phyloP scores from a whole-genome alignment of 2,797 vertebrate species.

The Protosalanx chinensis region DNA sequence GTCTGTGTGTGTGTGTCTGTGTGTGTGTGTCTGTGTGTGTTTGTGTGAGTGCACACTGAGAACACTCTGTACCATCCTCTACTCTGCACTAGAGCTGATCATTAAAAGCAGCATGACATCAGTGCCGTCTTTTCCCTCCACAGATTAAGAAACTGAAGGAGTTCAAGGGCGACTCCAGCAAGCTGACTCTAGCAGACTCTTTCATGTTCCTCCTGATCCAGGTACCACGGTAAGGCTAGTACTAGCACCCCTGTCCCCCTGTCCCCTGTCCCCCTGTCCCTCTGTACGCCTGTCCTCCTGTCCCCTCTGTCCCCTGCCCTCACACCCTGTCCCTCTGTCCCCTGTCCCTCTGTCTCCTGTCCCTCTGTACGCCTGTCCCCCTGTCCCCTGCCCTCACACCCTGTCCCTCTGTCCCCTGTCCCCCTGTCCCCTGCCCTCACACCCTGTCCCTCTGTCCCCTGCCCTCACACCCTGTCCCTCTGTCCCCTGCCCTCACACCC shows the following conservation, averaged over 20 bases:
- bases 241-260: constrained; percentile 10
- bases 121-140: constrained; percentile 8
- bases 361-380: constrained; percentile 13
- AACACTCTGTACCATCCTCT: not conserved
- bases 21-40: constrained; percentile 10
- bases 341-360: too few species aligned
- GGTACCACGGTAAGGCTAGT: constrained; percentile 86
- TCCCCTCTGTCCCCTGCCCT: not conserved
- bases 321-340: too few species aligned
- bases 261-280: not conserved
- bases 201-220: constrained; percentile 93
- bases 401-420: not conserved
- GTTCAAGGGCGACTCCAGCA: constrained; percentile 87
- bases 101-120: not conserved
- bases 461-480: too few species aligned
- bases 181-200: constrained; percentile 92
- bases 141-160: constrained; percentile 90
- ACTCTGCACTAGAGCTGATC: too few species aligned
- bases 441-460: too few species aligned
- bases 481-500: too few species aligned
- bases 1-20: constrained; percentile 60
- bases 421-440: not conserved
- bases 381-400: not conserved
- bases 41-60: not conserved
- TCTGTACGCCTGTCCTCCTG: too few species aligned